Evolutionary conservation across 2,113 vertebrate genomes (phyloP).

Genomic region (Perca flavescens): DNA sequence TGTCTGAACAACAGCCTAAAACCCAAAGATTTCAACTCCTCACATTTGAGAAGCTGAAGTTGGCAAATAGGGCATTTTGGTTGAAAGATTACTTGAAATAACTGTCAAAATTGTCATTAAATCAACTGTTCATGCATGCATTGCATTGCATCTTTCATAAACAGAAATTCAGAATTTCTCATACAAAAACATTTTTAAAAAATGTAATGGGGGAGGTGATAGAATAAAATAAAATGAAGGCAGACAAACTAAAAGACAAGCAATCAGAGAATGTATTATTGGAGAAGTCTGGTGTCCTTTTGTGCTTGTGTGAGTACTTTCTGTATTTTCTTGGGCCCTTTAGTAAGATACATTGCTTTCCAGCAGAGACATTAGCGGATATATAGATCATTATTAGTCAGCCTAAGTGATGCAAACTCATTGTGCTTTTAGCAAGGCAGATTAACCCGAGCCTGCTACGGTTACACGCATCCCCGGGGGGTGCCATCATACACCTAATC

Average conservation of each 20-base stretch:
- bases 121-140: neutral
- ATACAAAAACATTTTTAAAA: no score
- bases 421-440: conserved; percentile 57
- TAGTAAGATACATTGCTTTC: conserved; percentile 17
- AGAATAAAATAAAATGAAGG: neutral
- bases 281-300: neutral
- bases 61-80: neutral
- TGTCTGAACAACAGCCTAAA: neutral
- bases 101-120: neutral
- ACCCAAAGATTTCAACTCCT: neutral
- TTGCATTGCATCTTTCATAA: neutral
- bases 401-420: conserved; percentile 35
- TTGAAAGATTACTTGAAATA: neutral
- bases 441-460: conserved; percentile 59
- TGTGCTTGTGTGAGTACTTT: neutral
- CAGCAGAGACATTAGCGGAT: conserved; percentile 53
- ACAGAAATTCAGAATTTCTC: neutral
- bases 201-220: no score
- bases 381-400: conserved; percentile 53
- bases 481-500: conserved; percentile 60
- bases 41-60: neutral
- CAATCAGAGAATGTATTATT: neutral
- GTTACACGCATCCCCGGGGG: conserved; percentile 49
- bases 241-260: neutral
- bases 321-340: neutral